Conservation (phyloP, 2,888 invertebrate genomes). For the Gonocerus acuteangulatus region DNA sequence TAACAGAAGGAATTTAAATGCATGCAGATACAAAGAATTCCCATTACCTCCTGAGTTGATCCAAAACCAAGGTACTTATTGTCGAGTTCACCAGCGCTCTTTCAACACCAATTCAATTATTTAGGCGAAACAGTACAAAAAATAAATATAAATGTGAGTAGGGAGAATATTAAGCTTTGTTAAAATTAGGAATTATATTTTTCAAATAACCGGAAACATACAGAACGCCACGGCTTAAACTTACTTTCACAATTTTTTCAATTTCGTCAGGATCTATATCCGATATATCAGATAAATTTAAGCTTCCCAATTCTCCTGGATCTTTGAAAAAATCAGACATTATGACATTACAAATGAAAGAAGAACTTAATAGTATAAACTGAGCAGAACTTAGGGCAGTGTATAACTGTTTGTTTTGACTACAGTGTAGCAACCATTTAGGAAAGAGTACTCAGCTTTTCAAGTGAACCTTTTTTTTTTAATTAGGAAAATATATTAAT, state of each 20-base stretch:
- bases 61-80: neutral
- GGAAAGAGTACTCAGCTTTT: too few species aligned
- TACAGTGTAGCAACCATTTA: neutral
- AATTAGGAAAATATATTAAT: too few species aligned
- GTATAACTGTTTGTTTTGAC: constrained; percentile 6
- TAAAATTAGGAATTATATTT: too few species aligned
- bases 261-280: constrained; percentile 29
- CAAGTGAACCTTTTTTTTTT: too few species aligned
- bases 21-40: neutral
- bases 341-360: too few species aligned
- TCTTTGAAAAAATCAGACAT: constrained; percentile 15
- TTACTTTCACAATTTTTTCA: constrained; percentile 26
- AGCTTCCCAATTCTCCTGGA: constrained; percentile 2
- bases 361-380: too few species aligned
- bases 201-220: too few species aligned
- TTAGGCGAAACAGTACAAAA: neutral
- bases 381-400: too few species aligned
- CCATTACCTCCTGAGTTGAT: neutral
- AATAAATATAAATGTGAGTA: too few species aligned
- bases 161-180: too few species aligned
- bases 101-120: neutral
- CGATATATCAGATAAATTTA: constrained; percentile 23
- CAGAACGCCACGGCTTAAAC: neutral
- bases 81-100: constrained; percentile 14
- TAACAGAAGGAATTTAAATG: too few species aligned